Conservation (phyloP, 2,113 vertebrate genomes). For the Sitta europaea region DNA sequence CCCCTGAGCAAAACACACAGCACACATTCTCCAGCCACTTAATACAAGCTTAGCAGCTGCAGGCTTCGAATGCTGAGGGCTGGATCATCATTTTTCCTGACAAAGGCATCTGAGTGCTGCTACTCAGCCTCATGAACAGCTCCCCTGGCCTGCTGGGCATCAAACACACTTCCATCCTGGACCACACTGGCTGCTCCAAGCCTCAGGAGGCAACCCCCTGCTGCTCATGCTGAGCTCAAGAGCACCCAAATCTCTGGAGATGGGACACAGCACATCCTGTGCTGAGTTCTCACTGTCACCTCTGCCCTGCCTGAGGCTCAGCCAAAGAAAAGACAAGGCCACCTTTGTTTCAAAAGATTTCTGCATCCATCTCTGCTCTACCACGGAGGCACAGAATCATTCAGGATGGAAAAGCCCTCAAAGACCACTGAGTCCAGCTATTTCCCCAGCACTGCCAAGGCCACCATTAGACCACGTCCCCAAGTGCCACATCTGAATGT, state of each 20-base stretch:
- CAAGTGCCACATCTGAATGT: background rate
- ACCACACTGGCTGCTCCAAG: background rate
- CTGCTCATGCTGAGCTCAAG: background rate
- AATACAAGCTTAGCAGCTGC: conserved; percentile 57
- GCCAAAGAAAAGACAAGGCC: background rate
- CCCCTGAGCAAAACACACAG: background rate
- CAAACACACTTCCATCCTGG: background rate
- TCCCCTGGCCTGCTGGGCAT: background rate
- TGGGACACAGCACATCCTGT: rapidly evolving
- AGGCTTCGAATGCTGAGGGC: background rate
- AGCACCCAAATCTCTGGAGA: rapidly evolving
- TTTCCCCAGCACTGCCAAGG: background rate
- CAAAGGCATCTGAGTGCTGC: background rate
- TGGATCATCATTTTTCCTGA: background rate
- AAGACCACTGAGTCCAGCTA: background rate
- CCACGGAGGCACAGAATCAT: background rate
- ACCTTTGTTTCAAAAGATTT: no score
- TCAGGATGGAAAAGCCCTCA: background rate
- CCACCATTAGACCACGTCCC: background rate
- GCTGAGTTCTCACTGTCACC: background rate
- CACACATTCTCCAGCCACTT: conserved; percentile 41
- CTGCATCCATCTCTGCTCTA: background rate
- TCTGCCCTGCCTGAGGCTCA: background rate
- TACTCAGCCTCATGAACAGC: background rate
- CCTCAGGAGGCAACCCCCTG: background rate